These are phyloP conservation scores for Sprattus sprattus DNA, from an alignment of 2,113 vertebrate genomes.

Conservation along the genomic window DNA sequence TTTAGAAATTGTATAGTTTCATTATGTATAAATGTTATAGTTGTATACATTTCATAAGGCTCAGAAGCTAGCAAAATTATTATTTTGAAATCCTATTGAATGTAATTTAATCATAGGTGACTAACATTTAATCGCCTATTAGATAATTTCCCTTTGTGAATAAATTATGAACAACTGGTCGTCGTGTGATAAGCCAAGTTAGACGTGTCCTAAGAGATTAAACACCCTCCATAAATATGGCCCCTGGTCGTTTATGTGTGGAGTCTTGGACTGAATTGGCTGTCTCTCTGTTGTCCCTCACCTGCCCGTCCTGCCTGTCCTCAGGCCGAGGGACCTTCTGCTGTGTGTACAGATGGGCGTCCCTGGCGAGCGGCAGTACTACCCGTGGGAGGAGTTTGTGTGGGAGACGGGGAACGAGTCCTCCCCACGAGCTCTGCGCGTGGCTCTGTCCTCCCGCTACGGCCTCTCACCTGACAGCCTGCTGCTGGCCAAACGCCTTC, in stretches of 20 bases:
- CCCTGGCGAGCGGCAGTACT: conserved; percentile 78
- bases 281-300: not conserved
- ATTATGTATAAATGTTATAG: no score
- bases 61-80: no score
- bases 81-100: no score
- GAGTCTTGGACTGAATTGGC: not conserved
- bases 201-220: no score
- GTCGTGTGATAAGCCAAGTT: no score
- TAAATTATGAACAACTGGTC: no score
- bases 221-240: not conserved
- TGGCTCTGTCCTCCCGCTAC: conserved; percentile 75
- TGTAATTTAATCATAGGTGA: no score
- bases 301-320: not conserved
- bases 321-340: conserved; percentile 81
- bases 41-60: no score
- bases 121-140: no score
- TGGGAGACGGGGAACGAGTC: conserved; percentile 82
- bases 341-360: conserved; percentile 81
- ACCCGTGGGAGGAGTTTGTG: conserved; percentile 74
- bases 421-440: conserved; percentile 73
- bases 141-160: no score
- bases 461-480: conserved; percentile 80
- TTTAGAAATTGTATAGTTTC: no score
- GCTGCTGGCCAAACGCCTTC: conserved; percentile 88
- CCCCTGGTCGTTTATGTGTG: not conserved